A percentile compares a stretch with the other conserved stretches of the same genome.
These are phyloP conservation scores for Lepetodrilus schrolli DNA, from an alignment of 2,888 invertebrate genomes.

Conservation along the genomic window DNA sequence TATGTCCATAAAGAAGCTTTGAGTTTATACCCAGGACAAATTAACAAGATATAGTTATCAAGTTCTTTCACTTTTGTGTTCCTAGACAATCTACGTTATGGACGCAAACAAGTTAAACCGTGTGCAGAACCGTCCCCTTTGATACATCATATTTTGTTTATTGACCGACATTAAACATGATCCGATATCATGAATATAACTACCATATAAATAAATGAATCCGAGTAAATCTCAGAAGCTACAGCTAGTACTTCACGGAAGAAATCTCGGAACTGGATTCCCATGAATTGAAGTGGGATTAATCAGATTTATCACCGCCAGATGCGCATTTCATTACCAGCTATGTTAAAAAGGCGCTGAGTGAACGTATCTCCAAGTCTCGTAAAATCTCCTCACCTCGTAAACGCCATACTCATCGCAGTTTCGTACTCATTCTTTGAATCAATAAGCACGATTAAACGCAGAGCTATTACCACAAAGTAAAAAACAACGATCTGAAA, in stretches of 20 bases:
- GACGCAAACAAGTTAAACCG: too few relatives aligned
- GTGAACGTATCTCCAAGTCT: conserved; percentile 13
- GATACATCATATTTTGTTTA: too few relatives aligned
- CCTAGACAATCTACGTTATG: too few relatives aligned
- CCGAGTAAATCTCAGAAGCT: background rate
- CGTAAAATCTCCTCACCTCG: conserved; percentile 14
- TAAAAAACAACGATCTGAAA: conserved; percentile 21
- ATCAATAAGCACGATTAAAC: conserved; percentile 23
- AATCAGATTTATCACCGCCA: conserved; percentile 17
- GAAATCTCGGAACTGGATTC: background rate
- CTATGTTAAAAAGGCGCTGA: conserved; percentile 16
- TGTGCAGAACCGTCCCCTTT: too few relatives aligned
- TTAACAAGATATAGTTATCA: too few relatives aligned
- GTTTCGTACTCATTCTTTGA: conserved; percentile 7
- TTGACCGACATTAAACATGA: too few relatives aligned
- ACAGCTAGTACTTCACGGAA: background rate
- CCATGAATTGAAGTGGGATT: conserved; percentile 17
- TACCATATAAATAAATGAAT: background rate
- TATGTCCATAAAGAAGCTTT: too few relatives aligned
- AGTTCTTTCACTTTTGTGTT: too few relatives aligned
- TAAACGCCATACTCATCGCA: background rate
- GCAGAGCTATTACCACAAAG: background rate
- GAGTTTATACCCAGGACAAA: too few relatives aligned
- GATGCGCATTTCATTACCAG: background rate
- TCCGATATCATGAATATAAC: too few relatives aligned